Conservation (phyloP, 2,888 invertebrate species). For the Melanostoma scalare region DNA sequence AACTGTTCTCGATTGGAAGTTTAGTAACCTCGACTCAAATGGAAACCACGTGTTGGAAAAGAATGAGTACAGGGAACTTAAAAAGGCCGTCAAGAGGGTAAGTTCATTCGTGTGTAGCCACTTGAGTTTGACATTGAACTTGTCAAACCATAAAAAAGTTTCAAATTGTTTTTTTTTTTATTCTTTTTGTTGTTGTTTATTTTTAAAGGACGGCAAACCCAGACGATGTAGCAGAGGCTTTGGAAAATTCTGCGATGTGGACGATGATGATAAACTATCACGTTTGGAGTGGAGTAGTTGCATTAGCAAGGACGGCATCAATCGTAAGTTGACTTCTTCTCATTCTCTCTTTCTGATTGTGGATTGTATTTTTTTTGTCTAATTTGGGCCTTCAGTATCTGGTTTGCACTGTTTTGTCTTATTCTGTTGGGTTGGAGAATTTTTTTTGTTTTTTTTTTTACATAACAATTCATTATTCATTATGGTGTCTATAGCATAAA, state of each 20-base stretch:
- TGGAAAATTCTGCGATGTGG: constrained; percentile 92
- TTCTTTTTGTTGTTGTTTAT: background rate
- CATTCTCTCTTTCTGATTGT: background rate
- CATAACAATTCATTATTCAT: constrained; percentile 31
- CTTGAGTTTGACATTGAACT: constrained; percentile 40
- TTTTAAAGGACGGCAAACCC: constrained; percentile 89
- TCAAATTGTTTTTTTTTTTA: constrained; percentile 2
- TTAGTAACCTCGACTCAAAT: constrained; percentile 91
- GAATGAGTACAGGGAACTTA: constrained; percentile 91
- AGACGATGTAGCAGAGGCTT: constrained; percentile 94
- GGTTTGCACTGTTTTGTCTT: constrained; percentile 15
- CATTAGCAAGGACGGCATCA: constrained; percentile 90
- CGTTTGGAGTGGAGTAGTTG: constrained; percentile 93
- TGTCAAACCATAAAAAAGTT: constrained; percentile 19
- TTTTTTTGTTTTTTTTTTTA: constrained; percentile 8
- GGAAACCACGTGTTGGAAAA: constrained; percentile 89
- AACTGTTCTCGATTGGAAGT: constrained; percentile 94
- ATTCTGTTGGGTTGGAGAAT: constrained; percentile 17
- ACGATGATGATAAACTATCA: constrained; percentile 90
- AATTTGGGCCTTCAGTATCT: constrained; percentile 14
- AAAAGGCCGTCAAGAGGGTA: constrained; percentile 91
- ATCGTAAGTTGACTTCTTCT: constrained; percentile 86
- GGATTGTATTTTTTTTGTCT: constrained; percentile 1
- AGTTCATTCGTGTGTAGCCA: constrained; percentile 63
- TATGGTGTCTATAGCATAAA: background rate